phyloP scores from a whole-genome alignment of 2,797 vertebrate species.

The Chrysocyon brachyurus region DNA sequence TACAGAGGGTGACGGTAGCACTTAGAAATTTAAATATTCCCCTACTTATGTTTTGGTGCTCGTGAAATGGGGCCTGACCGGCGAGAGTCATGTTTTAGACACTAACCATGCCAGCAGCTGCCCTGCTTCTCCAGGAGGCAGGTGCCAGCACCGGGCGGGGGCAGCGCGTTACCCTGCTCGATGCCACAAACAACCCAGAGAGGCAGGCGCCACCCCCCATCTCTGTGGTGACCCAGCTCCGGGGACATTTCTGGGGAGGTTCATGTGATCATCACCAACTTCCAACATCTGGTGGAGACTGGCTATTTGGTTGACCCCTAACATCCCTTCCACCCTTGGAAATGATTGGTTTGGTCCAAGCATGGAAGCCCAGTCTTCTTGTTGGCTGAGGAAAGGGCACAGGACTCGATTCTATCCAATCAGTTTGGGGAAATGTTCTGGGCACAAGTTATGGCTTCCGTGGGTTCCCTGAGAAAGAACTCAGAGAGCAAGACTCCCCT shows the following conservation, averaged over 20 bases:
- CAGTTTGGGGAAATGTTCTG: not conserved
- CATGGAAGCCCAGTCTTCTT: not conserved
- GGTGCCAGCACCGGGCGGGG: not conserved
- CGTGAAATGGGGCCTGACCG: fast-evolving
- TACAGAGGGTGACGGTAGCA: not conserved
- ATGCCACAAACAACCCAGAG: not conserved
- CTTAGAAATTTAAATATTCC: not conserved
- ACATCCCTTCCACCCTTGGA: not conserved
- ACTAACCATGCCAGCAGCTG: not conserved
- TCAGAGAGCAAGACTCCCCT: not conserved
- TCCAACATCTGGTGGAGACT: not conserved
- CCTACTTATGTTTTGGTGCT: not conserved
- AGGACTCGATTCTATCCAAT: not conserved
- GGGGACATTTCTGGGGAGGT: not conserved
- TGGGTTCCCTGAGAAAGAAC: not conserved
- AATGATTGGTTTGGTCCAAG: not conserved
- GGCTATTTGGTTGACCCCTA: not conserved
- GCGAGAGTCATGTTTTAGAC: not conserved
- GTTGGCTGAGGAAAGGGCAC: not conserved
- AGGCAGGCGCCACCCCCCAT: not conserved
- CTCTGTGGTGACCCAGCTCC: not conserved
- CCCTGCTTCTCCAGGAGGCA: not conserved
- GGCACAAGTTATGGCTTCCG: not conserved
- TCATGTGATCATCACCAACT: not conserved
- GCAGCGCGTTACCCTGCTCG: not conserved